These are phyloP conservation scores for Papilio elwesi DNA, from an alignment of 2,888 invertebrate genomes.

Conservation along the genomic window DNA sequence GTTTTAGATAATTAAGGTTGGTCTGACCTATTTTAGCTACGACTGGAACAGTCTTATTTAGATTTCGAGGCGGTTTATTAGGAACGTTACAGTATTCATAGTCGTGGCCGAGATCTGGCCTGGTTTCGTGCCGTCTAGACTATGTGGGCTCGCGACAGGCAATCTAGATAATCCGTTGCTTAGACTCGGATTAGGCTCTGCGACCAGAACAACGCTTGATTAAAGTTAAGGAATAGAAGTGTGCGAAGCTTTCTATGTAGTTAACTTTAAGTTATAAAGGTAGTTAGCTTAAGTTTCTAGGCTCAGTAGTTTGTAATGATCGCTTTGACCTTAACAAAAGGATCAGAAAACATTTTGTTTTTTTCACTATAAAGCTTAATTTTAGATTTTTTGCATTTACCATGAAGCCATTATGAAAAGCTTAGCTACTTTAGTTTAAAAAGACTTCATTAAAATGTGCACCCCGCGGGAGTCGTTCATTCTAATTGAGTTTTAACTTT, in stretches of 20 bases:
- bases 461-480: no score
- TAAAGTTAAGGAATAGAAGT: background rate
- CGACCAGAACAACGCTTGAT: conserved; percentile 12
- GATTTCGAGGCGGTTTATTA: background rate
- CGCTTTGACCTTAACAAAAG: no score
- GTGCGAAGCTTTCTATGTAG: background rate
- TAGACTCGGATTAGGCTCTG: conserved; percentile 9
- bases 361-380: no score
- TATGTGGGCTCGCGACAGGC: conserved; percentile 7
- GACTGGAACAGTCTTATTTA: background rate
- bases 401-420: no score
- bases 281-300: background rate
- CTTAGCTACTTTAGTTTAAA: no score
- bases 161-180: conserved; percentile 27
- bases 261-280: background rate
- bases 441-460: no score
- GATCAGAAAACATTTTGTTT: no score
- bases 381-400: no score
- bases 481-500: no score
- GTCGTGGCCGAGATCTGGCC: conserved; percentile 16
- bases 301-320: no score
- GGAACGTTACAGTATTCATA: conserved; percentile 4
- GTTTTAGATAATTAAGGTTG: background rate
- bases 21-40: background rate
- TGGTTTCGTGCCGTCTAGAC: conserved; percentile 22